phyloP scores from a whole-genome alignment of 2,888 invertebrate genomes.

The Synanthedon myopaeformis region DNA sequence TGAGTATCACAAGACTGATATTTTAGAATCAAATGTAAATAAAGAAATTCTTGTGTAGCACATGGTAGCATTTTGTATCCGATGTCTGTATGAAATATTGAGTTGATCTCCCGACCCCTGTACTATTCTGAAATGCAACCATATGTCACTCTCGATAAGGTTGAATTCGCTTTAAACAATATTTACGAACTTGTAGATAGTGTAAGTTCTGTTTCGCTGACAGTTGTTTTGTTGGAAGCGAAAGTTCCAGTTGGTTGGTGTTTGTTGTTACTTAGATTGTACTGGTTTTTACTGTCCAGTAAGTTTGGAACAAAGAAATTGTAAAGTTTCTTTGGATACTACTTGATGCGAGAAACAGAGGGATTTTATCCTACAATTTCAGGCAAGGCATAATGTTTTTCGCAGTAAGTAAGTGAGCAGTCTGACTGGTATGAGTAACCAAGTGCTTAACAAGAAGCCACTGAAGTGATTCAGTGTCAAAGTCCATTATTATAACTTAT shows the following conservation, averaged over 20 bases:
- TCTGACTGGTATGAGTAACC: too few relatives aligned
- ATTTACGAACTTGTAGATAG: constrained; percentile 4
- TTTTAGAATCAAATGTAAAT: too few relatives aligned
- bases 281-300: background rate
- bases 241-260: constrained; percentile 23
- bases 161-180: constrained; percentile 8
- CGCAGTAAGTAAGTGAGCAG: too few relatives aligned
- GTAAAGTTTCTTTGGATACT: background rate
- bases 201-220: constrained; percentile 19
- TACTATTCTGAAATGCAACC: constrained; percentile 1
- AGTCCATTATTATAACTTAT: too few relatives aligned
- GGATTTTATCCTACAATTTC: too few relatives aligned
- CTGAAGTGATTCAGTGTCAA: too few relatives aligned
- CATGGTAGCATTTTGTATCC: constrained; percentile 16
- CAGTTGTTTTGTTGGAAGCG: constrained; percentile 27
- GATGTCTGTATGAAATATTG: constrained; percentile 43
- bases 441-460: too few relatives aligned
- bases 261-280: constrained; percentile 27
- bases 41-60: constrained; percentile 4
- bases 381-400: too few relatives aligned
- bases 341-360: background rate
- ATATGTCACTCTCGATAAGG: constrained; percentile 7
- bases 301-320: background rate
- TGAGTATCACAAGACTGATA: too few relatives aligned
- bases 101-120: constrained; percentile 17